Evolutionary conservation across 1,140 invertebrate genomes (phyloP).

Genomic region (Aricia agestis): DNA sequence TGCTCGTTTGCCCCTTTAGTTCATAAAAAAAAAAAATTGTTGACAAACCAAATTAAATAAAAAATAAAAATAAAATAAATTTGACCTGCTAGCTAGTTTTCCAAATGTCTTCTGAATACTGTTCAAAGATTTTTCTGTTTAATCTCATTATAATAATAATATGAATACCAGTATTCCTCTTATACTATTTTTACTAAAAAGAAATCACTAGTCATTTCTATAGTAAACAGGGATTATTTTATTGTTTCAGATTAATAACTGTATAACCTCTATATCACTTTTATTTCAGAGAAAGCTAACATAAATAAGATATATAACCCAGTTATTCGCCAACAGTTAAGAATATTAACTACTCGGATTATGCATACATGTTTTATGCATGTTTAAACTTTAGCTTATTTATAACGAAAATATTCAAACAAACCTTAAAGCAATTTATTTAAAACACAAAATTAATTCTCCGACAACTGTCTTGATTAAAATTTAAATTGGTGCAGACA

Average conservation of each 20-base stretch:
- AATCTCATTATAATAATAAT: too few relatives aligned
- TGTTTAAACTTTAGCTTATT: background rate
- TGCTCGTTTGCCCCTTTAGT: too few relatives aligned
- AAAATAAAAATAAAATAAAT: too few relatives aligned
- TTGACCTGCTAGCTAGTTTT: too few relatives aligned
- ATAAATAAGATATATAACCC: conserved; percentile 13
- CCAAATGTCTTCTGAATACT: too few relatives aligned
- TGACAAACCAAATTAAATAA: too few relatives aligned
- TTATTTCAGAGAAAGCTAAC: background rate
- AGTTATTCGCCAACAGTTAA: conserved; percentile 27
- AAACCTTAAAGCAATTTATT: background rate
- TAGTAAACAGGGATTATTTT: too few relatives aligned
- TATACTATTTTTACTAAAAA: too few relatives aligned
- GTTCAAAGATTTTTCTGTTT: too few relatives aligned
- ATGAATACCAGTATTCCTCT: too few relatives aligned
- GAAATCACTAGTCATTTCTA: too few relatives aligned
- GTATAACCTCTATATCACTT: background rate
- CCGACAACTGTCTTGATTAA: background rate
- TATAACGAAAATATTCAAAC: background rate
- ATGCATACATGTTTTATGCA: conserved; percentile 24
- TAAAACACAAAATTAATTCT: background rate
- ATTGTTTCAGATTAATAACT: background rate
- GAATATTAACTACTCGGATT: conserved; percentile 27
- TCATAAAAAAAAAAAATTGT: too few relatives aligned
- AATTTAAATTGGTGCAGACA: background rate